Conservation (phyloP, 2,797 vertebrate genomes). For the Sebastes vulpes region DNA sequence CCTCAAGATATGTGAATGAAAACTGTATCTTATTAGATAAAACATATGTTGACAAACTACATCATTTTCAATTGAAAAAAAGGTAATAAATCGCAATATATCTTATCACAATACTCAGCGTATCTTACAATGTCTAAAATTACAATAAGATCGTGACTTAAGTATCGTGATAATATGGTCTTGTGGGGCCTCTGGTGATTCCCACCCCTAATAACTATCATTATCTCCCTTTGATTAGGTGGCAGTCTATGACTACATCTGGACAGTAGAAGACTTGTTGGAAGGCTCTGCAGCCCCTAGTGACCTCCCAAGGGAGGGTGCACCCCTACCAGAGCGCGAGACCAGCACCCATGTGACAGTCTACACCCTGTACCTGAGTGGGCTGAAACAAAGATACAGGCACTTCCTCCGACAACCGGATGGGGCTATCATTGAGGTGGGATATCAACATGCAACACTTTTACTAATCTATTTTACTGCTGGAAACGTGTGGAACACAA, state of each 20-base stretch:
- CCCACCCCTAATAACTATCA: too few species aligned
- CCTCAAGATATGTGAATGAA: too few species aligned
- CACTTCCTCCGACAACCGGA: conserved; percentile 91
- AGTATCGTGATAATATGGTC: too few species aligned
- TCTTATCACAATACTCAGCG: too few species aligned
- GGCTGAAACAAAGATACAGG: conserved; percentile 87
- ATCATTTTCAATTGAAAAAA: too few species aligned
- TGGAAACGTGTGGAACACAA: neutral
- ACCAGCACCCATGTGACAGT: conserved; percentile 87
- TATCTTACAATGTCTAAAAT: too few species aligned
- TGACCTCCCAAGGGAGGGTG: conserved; percentile 52
- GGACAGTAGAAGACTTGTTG: conserved; percentile 82
- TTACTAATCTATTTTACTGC: neutral
- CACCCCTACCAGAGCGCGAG: conserved; percentile 55
- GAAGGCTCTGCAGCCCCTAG: conserved; percentile 55
- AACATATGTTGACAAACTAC: too few species aligned
- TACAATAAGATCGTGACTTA: too few species aligned
- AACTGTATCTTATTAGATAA: too few species aligned
- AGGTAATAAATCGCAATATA: too few species aligned
- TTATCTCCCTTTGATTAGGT: conserved; percentile 85
- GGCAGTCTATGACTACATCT: conserved; percentile 92
- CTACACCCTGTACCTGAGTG: conserved; percentile 89
- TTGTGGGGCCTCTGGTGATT: too few species aligned
- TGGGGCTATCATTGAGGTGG: conserved; percentile 93
- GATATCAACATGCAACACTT: neutral